Evolutionary conservation across 2,888 invertebrate species (phyloP).

Genomic region (Drosophila quinaria): DNA sequence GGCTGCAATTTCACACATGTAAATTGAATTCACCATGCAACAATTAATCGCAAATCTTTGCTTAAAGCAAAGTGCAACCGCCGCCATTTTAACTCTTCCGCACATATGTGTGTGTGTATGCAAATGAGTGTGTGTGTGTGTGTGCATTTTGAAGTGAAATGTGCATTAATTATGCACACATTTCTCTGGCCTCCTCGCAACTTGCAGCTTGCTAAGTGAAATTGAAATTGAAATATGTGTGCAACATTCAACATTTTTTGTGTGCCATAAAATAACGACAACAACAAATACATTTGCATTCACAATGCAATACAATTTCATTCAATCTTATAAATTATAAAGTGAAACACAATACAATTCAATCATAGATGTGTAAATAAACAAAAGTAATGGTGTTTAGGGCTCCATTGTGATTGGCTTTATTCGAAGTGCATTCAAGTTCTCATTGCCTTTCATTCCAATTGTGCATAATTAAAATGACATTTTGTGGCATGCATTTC

Average conservation of each 20-base stretch:
- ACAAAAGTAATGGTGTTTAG: slow-evolving; percentile 6
- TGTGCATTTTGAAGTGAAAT: slow-evolving; percentile 78
- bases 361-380: slow-evolving; percentile 14
- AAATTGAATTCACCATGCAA: slow-evolving; percentile 79
- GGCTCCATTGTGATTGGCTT: not conserved
- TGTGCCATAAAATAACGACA: slow-evolving; percentile 21
- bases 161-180: slow-evolving; percentile 80
- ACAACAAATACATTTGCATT: slow-evolving; percentile 18
- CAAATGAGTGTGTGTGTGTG: slow-evolving; percentile 36
- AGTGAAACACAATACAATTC: slow-evolving; percentile 1
- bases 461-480: slow-evolving; percentile 19
- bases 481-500: slow-evolving; percentile 9
- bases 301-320: slow-evolving; percentile 15
- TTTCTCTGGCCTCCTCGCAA: slow-evolving; percentile 40
- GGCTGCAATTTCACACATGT: slow-evolving; percentile 36
- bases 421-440: slow-evolving; percentile 4
- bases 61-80: slow-evolving; percentile 58
- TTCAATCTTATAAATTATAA: slow-evolving; percentile 1
- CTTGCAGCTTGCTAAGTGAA: slow-evolving; percentile 54
- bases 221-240: slow-evolving; percentile 53
- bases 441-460: not conserved
- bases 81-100: slow-evolving; percentile 61
- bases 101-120: slow-evolving; percentile 27
- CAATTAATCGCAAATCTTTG: slow-evolving; percentile 84
- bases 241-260: slow-evolving; percentile 22